Percentiles rank a stretch among this genome's conserved stretches.
phyloP scores from a whole-genome alignment of 2,113 vertebrate genomes.

The Haemorhous mexicanus region DNA sequence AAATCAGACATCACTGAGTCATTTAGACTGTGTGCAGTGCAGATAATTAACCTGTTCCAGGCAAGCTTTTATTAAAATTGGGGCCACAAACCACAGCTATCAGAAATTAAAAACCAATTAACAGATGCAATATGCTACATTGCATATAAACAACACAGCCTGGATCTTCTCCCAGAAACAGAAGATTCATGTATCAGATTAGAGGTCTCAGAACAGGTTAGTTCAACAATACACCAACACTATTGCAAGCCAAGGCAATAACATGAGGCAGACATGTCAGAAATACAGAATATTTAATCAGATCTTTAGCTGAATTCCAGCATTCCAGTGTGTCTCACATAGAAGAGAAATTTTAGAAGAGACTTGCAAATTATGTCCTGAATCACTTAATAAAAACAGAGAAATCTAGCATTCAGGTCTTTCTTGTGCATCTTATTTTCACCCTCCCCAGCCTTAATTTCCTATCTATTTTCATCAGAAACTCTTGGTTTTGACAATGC shows the following conservation, averaged over 20 bases:
- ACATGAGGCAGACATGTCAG: fast-evolving
- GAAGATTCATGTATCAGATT: not conserved
- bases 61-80: not conserved
- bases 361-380: not conserved
- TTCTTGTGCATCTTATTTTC: not conserved
- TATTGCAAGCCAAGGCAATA: not conserved
- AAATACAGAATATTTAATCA: not conserved
- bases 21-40: not conserved
- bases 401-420: not conserved
- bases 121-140: not conserved
- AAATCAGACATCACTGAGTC: not conserved
- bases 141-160: not conserved
- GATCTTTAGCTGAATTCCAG: not conserved
- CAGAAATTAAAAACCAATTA: not conserved
- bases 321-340: not conserved
- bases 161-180: not conserved
- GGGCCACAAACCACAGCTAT: not conserved
- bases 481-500: not conserved
- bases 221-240: not conserved
- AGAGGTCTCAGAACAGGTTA: not conserved
- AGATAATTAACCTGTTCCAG: not conserved
- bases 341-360: not conserved
- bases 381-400: not conserved
- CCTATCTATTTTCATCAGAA: not conserved
- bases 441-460: not conserved